phyloP scores from a whole-genome alignment of 2,113 vertebrate genomes.

The Atrichornis clamosus region DNA sequence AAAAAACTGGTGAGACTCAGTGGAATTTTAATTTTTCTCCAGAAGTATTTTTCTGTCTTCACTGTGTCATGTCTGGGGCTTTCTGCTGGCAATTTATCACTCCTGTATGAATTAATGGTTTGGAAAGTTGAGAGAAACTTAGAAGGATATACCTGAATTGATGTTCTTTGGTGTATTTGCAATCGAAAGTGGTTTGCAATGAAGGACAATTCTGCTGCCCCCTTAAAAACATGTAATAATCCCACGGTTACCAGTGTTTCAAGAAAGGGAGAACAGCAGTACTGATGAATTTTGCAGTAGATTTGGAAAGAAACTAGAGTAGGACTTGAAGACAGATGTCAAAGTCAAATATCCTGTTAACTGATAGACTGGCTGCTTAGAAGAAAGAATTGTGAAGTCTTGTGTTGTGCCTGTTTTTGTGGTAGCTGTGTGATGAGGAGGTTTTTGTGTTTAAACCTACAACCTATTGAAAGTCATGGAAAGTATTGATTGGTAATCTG shows the following conservation, averaged over 20 bases:
- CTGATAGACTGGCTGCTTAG: neutral
- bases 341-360: neutral
- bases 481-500: neutral
- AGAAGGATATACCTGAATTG: neutral
- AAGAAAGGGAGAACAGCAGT: neutral
- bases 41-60: neutral
- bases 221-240: neutral
- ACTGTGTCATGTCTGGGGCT: neutral
- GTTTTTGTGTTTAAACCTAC: neutral
- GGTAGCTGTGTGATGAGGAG: neutral
- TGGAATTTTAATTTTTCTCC: neutral
- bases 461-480: neutral
- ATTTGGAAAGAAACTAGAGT: neutral
- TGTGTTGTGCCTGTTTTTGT: neutral
- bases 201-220: neutral
- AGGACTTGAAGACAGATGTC: neutral
- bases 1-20: rapidly evolving
- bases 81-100: neutral
- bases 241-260: neutral
- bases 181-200: neutral
- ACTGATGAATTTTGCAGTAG: neutral
- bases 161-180: neutral
- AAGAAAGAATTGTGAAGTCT: neutral
- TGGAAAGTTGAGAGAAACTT: neutral
- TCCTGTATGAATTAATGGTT: neutral